phyloP scores from a whole-genome alignment of 2,113 vertebrate species.

The Entelurus aequoreus region DNA sequence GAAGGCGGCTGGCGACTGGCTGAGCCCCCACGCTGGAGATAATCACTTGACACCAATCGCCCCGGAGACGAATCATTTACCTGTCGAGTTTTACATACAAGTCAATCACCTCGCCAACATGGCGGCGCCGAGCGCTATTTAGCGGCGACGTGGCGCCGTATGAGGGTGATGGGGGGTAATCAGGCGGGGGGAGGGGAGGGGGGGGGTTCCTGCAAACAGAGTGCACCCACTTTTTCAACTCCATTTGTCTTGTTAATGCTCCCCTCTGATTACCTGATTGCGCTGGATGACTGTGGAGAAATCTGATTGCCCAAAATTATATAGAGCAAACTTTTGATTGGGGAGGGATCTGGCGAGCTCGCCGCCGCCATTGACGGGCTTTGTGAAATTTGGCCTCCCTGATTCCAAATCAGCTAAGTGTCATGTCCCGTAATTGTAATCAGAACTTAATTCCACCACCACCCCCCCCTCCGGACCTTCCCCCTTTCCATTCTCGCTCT shows the following conservation, averaged over 20 bases:
- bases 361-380: constrained; percentile 70
- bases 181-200: constrained; percentile 58
- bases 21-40: constrained; percentile 20
- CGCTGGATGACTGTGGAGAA: constrained; percentile 80
- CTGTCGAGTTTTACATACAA: constrained; percentile 46
- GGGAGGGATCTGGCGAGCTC: constrained; percentile 72
- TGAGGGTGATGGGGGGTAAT: constrained; percentile 70
- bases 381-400: constrained; percentile 77
- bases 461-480: neutral
- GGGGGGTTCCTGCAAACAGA: constrained; percentile 75
- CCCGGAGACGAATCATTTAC: constrained; percentile 50
- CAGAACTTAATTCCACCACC: constrained; percentile 70
- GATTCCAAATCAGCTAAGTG: constrained; percentile 79
- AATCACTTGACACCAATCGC: constrained; percentile 59
- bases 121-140: constrained; percentile 49
- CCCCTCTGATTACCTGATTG: constrained; percentile 83
- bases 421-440: constrained; percentile 78
- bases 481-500: constrained; percentile 8
- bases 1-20: neutral
- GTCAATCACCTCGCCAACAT: constrained; percentile 52
- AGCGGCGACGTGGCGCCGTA: constrained; percentile 57
- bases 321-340: constrained; percentile 81
- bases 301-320: constrained; percentile 84
- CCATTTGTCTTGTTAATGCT: constrained; percentile 80
- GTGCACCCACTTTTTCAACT: constrained; percentile 78